phyloP scores from a whole-genome alignment of 2,113 vertebrate genomes.

The Cyanoramphus novaezelandiae region DNA sequence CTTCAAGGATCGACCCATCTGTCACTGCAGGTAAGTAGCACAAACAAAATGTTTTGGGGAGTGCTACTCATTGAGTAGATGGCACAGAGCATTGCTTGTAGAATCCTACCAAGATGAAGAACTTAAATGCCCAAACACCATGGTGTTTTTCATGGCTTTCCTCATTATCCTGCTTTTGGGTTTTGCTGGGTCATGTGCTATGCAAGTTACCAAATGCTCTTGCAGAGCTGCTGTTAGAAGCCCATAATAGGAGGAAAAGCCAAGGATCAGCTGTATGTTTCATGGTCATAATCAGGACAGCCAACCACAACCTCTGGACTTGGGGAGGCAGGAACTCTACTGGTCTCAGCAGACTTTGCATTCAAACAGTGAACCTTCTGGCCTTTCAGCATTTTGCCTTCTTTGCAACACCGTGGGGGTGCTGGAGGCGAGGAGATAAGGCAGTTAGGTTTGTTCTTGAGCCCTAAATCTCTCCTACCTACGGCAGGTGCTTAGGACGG shows the following conservation, averaged over 20 bases:
- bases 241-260: neutral
- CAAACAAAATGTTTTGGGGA: neutral
- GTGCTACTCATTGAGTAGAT: neutral
- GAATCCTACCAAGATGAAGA: neutral
- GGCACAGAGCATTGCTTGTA: neutral
- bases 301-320: neutral
- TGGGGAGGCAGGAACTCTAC: neutral
- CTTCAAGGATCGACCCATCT: neutral
- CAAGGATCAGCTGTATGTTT: neutral
- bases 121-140: neutral
- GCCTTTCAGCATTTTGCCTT: neutral
- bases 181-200: neutral
- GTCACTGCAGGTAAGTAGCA: constrained; percentile 39
- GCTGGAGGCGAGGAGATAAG: neutral
- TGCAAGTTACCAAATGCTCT: neutral
- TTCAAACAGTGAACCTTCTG: neutral
- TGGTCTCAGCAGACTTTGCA: neutral
- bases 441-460: neutral
- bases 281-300: neutral
- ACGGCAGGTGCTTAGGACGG: neutral
- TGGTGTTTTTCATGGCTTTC: neutral
- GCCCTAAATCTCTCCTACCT: neutral
- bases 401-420: neutral
- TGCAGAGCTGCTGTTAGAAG: neutral
- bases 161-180: neutral